These are phyloP conservation scores for Chrysopilus asiliformis DNA, from an alignment of 2,888 invertebrate genomes.

Conservation along the genomic window DNA sequence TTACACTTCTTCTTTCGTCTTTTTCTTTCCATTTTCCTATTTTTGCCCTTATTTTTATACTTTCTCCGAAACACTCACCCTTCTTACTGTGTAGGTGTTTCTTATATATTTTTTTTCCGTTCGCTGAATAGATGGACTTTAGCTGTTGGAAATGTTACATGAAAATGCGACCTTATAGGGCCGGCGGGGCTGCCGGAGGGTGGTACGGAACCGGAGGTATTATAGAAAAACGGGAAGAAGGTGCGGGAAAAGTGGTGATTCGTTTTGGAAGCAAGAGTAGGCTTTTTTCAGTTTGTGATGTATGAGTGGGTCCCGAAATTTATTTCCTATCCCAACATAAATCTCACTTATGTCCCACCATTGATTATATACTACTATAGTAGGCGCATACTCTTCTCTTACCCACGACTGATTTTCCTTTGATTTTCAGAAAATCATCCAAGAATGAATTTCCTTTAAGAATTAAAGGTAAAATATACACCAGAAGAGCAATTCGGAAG, in stretches of 20 bases:
- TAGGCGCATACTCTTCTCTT: no score
- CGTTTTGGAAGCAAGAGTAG: no score
- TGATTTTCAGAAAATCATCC: no score
- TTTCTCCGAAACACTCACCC: no score
- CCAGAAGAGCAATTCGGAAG: no score
- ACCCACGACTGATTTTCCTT: neutral
- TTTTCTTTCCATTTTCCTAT: no score
- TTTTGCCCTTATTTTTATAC: no score
- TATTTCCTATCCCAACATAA: slow-evolving; percentile 9
- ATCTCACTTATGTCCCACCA: slow-evolving; percentile 10
- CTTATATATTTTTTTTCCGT: slow-evolving; percentile 2
- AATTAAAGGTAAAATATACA: no score
- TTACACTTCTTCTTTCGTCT: slow-evolving; percentile 8
- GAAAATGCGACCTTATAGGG: neutral
- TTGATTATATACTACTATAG: slow-evolving; percentile 9
- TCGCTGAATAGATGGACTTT: slow-evolving; percentile 2
- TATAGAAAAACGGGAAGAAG: no score
- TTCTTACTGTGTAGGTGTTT: no score
- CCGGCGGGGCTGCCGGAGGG: slow-evolving; percentile 1
- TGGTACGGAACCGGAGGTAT: no score
- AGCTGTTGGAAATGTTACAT: neutral
- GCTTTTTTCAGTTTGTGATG: slow-evolving; percentile 8
- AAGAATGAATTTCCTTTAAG: no score
- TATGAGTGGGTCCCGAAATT: slow-evolving; percentile 9
- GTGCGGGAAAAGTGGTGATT: neutral